Evolutionary conservation across 2,888 invertebrate genomes (phyloP).

Genomic region (Apoderus coryli): DNA sequence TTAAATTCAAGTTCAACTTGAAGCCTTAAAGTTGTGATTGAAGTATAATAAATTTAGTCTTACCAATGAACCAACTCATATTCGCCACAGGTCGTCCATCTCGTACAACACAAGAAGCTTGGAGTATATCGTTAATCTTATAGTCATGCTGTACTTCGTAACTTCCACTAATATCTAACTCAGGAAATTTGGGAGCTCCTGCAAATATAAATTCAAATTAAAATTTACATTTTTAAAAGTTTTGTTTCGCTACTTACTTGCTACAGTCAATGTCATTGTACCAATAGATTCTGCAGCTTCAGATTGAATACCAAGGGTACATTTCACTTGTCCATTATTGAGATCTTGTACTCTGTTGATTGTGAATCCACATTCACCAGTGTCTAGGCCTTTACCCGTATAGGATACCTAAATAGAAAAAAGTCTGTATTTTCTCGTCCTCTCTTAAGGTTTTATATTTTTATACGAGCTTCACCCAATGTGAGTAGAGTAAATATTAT

Average conservation of each 20-base stretch:
- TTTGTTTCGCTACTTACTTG: slow-evolving; percentile 56
- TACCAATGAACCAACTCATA: slow-evolving; percentile 58
- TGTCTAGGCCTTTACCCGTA: slow-evolving; percentile 36
- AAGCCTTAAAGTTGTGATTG: too few relatives aligned
- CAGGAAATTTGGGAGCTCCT: slow-evolving; percentile 35
- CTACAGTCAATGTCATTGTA: slow-evolving; percentile 49
- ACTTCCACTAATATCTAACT: slow-evolving; percentile 33
- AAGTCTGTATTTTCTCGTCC: too few relatives aligned
- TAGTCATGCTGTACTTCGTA: slow-evolving; percentile 33
- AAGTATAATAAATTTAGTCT: too few relatives aligned
- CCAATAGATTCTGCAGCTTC: slow-evolving; percentile 44
- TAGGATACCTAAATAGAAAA: slow-evolving; percentile 31
- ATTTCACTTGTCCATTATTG: slow-evolving; percentile 57
- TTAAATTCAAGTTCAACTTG: too few relatives aligned
- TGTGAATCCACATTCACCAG: slow-evolving; percentile 58
- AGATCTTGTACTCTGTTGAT: slow-evolving; percentile 47
- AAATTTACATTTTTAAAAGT: background rate
- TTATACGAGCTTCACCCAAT: too few relatives aligned
- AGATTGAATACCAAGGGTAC: slow-evolving; percentile 44
- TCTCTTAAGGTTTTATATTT: too few relatives aligned
- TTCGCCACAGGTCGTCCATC: slow-evolving; percentile 63
- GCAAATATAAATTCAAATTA: too few relatives aligned
- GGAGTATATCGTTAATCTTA: slow-evolving; percentile 45
- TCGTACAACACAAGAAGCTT: slow-evolving; percentile 50
- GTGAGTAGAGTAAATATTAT: too few relatives aligned